Base-by-base conservation (phyloP, 2,797 vertebrate genomes). In the Coregonus suidteri region DNA sequence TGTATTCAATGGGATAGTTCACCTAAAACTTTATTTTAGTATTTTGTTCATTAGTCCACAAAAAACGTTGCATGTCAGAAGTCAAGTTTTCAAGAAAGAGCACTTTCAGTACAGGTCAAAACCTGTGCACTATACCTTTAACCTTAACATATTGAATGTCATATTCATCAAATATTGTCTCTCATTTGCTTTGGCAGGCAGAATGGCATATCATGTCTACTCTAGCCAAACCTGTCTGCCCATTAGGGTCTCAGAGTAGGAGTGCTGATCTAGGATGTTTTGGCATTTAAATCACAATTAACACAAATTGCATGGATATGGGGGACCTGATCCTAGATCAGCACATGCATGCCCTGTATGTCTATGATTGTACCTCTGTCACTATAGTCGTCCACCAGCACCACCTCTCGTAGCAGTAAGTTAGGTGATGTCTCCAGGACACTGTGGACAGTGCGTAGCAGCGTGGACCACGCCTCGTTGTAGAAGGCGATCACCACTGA, bases 341-440 rank as follows among this genome's bases (percentile, higher is more conserved):
- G 30, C 51, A 4, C 30, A 67, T 34, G 11, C 11, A 75, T 18
- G 35, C 34, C 18, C 16, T 13, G 51, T 1, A 54, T 4, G 5
- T 68, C 4, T 15, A 25, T 31, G 14, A 31, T 16, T 34, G 25
- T 79, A 99, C 98, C 97, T 97, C 94, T 92, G n/a, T 99, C 96
- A 41, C 98, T 99, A 86, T 97, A 98, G 93, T 99, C 98, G 85
- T 99, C 98, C 74, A 99, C 98, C 68, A 99, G 94, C 82, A 99
- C 96, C 84, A 99, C 76, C 91, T 99, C 98, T 73, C 93, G 95
- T 73, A 99, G 91, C 77, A 99, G 94, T 74, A 96, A 89, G 87
- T 99, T 96, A 0, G 98, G 97, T 31, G 97, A 96, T 0, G 97
- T 99, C 93, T 99, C 97, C 68, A 99, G 95, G 80, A 99, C 97